Percentiles rank a stretch among this genome's conserved stretches.
Evolutionary conservation across 2,113 vertebrate genomes (phyloP).

Genomic region (Podocnemis expansa): DNA sequence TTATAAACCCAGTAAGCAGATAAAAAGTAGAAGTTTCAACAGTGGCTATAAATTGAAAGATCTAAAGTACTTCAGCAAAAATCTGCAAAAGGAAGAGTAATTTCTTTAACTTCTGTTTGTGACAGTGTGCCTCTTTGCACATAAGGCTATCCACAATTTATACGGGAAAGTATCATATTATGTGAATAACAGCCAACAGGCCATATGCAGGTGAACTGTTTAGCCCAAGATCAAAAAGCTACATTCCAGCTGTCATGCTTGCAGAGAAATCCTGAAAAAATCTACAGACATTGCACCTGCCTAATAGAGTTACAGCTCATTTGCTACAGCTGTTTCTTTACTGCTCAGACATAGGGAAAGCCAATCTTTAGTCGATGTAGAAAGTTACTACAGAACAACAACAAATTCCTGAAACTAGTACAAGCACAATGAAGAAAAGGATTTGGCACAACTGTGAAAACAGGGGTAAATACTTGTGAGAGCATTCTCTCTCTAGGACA

Average conservation of each 20-base stretch:
- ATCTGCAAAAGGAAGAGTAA: background rate
- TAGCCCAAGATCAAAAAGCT: background rate
- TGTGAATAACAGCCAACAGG: background rate
- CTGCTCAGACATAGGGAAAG: background rate
- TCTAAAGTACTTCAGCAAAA: background rate
- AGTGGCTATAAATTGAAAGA: background rate
- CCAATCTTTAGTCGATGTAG: background rate
- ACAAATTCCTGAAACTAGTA: background rate
- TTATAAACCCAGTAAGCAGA: constrained; percentile 1
- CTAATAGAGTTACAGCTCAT: background rate
- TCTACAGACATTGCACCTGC: background rate
- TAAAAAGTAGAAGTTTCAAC: constrained; percentile 1
- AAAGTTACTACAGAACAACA: background rate
- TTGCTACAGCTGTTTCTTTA: background rate
- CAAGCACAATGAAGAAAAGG: background rate
- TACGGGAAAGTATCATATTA: background rate
- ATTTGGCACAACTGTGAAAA: background rate
- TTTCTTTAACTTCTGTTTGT: background rate
- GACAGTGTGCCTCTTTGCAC: background rate
- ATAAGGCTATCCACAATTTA: background rate
- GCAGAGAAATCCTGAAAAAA: background rate
- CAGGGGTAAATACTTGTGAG: accelerated
- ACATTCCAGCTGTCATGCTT: background rate
- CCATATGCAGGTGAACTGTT: background rate
- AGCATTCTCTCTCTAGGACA: background rate